These are phyloP conservation scores for Collichthys lucidus DNA, from an alignment of 2,113 vertebrate genomes.

Conservation along the genomic window DNA sequence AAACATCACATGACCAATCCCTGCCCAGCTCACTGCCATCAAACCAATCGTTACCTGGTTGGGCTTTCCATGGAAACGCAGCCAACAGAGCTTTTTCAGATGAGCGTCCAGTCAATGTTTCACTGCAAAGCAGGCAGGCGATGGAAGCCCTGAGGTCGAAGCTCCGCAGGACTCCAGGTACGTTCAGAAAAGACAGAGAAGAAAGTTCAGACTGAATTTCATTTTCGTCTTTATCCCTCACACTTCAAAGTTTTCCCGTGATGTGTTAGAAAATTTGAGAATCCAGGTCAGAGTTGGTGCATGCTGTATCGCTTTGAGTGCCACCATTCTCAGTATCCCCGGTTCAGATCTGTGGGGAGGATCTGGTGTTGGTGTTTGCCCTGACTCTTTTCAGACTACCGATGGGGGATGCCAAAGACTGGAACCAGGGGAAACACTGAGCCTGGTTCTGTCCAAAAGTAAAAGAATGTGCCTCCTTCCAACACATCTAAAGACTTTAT, in stretches of 20 bases:
- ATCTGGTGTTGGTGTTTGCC: too few relatives aligned
- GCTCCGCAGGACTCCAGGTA: conserved; percentile 70
- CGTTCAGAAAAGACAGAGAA: neutral
- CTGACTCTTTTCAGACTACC: too few relatives aligned
- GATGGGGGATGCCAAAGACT: too few relatives aligned
- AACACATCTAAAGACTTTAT: too few relatives aligned
- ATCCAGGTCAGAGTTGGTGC: neutral
- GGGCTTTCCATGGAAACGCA: neutral
- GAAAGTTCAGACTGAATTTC: neutral
- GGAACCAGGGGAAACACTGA: too few relatives aligned
- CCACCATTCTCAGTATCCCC: too few relatives aligned
- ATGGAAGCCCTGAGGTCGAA: conserved; percentile 70
- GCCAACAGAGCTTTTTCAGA: conserved; percentile 23
- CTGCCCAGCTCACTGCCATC: conserved; percentile 4
- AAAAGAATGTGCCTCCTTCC: too few relatives aligned
- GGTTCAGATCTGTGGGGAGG: too few relatives aligned
- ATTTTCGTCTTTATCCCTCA: neutral
- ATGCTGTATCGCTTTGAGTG: neutral
- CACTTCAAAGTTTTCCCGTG: neutral
- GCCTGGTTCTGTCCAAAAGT: too few relatives aligned
- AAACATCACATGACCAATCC: conserved; percentile 11
- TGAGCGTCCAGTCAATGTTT: conserved; percentile 38
- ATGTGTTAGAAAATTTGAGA: neutral
- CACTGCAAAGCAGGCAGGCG: conserved; percentile 53
- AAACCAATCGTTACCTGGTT: conserved; percentile 5